Conservation (phyloP, 2,888 invertebrate species). For the Tanypteryx hageni region DNA sequence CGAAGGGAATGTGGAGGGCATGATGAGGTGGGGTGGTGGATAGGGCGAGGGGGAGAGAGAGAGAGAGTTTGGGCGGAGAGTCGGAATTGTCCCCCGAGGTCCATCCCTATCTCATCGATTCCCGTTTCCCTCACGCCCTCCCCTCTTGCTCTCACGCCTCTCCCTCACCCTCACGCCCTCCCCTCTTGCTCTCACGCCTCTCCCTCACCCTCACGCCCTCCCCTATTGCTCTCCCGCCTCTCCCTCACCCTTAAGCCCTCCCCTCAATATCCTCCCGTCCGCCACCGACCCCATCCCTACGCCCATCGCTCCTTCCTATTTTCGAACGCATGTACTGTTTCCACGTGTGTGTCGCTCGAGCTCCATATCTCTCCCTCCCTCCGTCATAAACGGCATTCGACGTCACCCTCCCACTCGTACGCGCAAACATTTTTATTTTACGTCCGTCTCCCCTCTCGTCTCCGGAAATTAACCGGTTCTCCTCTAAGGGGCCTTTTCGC, state of each 20-base stretch:
- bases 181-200: neutral
- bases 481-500: neutral
- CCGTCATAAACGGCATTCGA: neutral
- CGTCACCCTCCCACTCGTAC: neutral
- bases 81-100: neutral
- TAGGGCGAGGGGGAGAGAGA: neutral
- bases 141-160: neutral
- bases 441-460: neutral
- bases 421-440: neutral
- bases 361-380: neutral
- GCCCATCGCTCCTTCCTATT: too few relatives aligned
- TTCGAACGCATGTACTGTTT: too few relatives aligned
- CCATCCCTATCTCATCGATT: neutral
- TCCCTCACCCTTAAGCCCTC: neutral
- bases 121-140: neutral
- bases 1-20: neutral
- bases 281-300: too few relatives aligned
- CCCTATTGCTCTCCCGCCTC: neutral
- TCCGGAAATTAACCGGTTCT: conserved; percentile 28
- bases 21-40: neutral
- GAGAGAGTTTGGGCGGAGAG: neutral
- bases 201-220: neutral
- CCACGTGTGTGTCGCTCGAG: too few relatives aligned
- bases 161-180: neutral
- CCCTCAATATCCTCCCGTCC: too few relatives aligned